Base-by-base conservation (phyloP, 2,113 vertebrate genomes). In the Fukomys damarensis region DNA sequence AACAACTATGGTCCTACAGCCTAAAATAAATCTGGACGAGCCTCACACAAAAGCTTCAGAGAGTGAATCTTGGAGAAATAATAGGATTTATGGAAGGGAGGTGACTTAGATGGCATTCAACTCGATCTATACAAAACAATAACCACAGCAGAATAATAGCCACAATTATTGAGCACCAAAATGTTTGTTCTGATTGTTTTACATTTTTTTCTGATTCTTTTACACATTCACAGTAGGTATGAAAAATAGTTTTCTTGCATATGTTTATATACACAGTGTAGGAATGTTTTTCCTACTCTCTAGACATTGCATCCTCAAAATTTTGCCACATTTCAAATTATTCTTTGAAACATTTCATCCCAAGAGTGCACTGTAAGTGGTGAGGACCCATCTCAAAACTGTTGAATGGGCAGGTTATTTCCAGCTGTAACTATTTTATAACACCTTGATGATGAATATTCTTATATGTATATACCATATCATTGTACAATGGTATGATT, bases 21-120 rank as follows among this genome's bases (percentile, higher is more conserved):
- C 17, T 83, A 49, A 86, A 65, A 89, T 89, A 93, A 95, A 94
- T 87, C 95, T 76, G 49, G 19, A 54, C n/a, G 26, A 56, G 52
- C n/a, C 77, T 79, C 59, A 94, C 41, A 79, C 52, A 77, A 63
- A 93, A 76, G 72, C 70, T 63, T 59, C 86, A 66, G 72, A 70
- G 79, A 49, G 14, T 46, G 22, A 82, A 86, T 24, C 17, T 66
- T 17, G 46, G 70, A 95, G 59, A 82, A 87, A 70, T 5, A 49
- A 19, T 32, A 80, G 61, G 86, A 83, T 17, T 68, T 52, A 59
- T 49, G 8, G 26, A 59, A 7, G 3, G 24, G 41, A 20, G 30
- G 58, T 56, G 56, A 32, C 17, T 74, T 24, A 52, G 16, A 56
- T 89, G 72, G 56, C 52, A 35, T 28, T 49, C 35, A 80, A 91